Evolutionary conservation across 1,140 invertebrate species (phyloP).

Genomic region (Sitophilus oryzae): DNA sequence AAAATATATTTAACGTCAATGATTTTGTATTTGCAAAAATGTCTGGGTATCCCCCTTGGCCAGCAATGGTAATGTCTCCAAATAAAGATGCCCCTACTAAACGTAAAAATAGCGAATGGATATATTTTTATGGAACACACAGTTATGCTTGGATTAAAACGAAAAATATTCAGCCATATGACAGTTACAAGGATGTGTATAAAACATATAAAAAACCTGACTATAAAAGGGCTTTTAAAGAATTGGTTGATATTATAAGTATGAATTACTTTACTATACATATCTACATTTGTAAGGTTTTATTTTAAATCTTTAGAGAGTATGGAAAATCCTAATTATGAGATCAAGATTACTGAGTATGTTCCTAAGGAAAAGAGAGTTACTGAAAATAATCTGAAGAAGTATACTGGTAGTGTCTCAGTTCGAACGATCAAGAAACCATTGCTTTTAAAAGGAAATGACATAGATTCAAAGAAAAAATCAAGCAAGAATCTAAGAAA

Average conservation of each 20-base stretch:
- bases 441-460: background rate
- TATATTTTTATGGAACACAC: conserved; percentile 89
- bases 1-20: conserved; percentile 21
- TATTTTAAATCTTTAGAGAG: background rate
- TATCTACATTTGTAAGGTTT: background rate
- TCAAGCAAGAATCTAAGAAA: no score
- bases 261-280: conserved; percentile 34
- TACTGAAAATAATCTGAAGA: background rate
- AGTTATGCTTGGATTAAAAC: conserved; percentile 93
- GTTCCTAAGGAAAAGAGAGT: conserved; percentile 4
- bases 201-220: conserved; percentile 67
- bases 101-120: conserved; percentile 71
- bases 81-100: conserved; percentile 51
- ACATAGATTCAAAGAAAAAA: no score
- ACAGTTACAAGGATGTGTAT: conserved; percentile 73
- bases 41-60: conserved; percentile 83
- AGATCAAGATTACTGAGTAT: conserved; percentile 10
- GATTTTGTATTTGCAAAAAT: conserved; percentile 28
- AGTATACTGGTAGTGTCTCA: background rate
- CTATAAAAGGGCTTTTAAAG: conserved; percentile 79
- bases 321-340: conserved; percentile 15
- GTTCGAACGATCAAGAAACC: background rate
- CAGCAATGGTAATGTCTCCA: conserved; percentile 73
- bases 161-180: conserved; percentile 76
- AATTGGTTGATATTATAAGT: conserved; percentile 76